Evolutionary conservation across 2,113 vertebrate genomes (phyloP).

Genomic region (Neogale vison): DNA sequence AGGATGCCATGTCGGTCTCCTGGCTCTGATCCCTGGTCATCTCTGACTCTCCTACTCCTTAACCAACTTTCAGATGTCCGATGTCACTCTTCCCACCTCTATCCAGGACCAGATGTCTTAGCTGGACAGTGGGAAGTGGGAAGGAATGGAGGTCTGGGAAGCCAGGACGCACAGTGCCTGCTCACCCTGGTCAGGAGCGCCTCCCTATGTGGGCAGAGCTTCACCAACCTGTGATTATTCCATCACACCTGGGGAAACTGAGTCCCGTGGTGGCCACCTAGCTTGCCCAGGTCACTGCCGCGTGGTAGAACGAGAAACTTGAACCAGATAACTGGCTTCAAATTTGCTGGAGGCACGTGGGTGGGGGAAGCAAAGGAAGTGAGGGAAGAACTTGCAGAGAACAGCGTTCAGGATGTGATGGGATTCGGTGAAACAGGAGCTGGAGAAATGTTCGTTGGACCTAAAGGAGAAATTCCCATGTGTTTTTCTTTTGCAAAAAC

Average conservation of each 20-base stretch:
- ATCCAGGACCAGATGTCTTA: neutral
- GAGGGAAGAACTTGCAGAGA: neutral
- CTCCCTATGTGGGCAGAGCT: neutral
- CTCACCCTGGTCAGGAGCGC: too few species aligned
- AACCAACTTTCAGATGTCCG: neutral
- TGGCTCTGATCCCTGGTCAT: neutral
- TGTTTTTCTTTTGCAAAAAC: neutral
- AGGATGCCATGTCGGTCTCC: neutral
- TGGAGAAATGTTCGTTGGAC: fast-evolving
- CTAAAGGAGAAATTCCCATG: neutral
- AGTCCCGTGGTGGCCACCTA: neutral
- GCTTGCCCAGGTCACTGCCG: neutral
- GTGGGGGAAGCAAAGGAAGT: neutral
- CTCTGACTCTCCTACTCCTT: neutral
- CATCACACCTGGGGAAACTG: neutral
- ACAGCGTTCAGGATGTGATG: neutral
- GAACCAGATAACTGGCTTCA: neutral
- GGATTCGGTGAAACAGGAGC: neutral
- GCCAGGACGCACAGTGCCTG: fast-evolving
- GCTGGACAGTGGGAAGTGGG: too few species aligned
- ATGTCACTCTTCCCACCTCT: neutral
- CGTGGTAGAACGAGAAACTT: neutral
- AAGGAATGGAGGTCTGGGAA: neutral
- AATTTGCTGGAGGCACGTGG: fast-evolving
- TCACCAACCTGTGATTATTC: neutral